phyloP scores from a whole-genome alignment of 2,113 vertebrate species.

The Cephalopterus ornatus region DNA sequence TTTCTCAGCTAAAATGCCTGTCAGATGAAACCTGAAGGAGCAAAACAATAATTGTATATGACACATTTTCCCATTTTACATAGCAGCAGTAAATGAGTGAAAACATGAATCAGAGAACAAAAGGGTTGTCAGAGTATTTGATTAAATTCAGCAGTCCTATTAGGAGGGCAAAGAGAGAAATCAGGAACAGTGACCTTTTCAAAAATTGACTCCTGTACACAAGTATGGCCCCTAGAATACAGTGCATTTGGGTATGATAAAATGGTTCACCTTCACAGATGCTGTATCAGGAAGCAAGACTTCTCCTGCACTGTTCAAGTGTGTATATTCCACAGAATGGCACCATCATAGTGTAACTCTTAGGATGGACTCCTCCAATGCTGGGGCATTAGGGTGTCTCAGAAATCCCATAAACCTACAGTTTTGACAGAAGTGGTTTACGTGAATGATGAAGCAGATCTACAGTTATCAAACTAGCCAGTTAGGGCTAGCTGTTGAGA shows the following conservation, averaged over 20 bases:
- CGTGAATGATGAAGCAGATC: neutral
- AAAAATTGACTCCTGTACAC: neutral
- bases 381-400: neutral
- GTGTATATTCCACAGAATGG: neutral
- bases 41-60: neutral
- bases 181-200: neutral
- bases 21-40: neutral
- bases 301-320: fast-evolving
- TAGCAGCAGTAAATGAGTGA: neutral
- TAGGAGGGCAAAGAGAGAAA: neutral
- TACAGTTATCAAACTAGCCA: neutral
- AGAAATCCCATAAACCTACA: neutral
- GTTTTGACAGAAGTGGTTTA: neutral
- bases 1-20: neutral
- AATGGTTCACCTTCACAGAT: neutral
- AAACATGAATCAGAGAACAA: neutral
- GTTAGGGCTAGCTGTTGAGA: neutral
- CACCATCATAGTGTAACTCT: neutral
- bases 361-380: neutral
- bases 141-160: neutral
- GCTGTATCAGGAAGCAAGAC: neutral
- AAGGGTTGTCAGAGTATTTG: neutral
- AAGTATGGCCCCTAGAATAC: neutral
- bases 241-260: neutral
- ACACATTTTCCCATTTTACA: neutral